Base-by-base conservation (phyloP, 2,888 invertebrate genomes). In the Salpingus planirostris region DNA sequence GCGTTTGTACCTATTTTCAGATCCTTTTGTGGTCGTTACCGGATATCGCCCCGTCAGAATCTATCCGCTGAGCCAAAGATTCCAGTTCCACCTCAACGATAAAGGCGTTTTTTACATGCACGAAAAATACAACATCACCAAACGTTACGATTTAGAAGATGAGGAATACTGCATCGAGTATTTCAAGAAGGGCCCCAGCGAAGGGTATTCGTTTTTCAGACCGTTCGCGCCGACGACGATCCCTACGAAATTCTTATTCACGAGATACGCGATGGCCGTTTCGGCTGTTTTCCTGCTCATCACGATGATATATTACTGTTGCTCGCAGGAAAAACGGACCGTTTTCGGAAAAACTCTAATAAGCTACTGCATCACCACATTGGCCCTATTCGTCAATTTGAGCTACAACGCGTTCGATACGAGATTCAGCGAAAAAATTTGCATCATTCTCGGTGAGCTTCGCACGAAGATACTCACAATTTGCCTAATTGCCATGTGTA, bases 311-410 rank as follows among this genome's bases (percentile, higher is more conserved):
- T 33, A 32, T 11, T 42, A 42, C 31, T 31, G 39, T 25, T 26
- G 24, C 29, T 35, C 39, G 2, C 12, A 42, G 6, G 53, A 56
- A 22, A 47, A 40, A 3, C 46, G 37, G 13, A 52, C 44, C 12
- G 24, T 52, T 3, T 56, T 56, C 32, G 56, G 55, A 3, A 56
- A 56, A 33, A 49, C 50, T 25, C 34, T 56, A 24, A 46, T 56
- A 12, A 54, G 47, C 29, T 56, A 54, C 28, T 55, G 54, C 29
- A 13, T 42, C 1, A 36, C 47, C 1, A 46, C 45, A 24, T 37
- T 52, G 2, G 15, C 37, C 3, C 24, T 47, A 18, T 48, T 50
- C 29, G 24, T 37, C 4, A 31, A 51, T 4, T 28, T 55, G 24
- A 29, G 36, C 3, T 49, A 50, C 24, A 26, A 26, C 3, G 26